Conservation (phyloP, 2,888 invertebrate species). For the Andrena haemorrhoa region DNA sequence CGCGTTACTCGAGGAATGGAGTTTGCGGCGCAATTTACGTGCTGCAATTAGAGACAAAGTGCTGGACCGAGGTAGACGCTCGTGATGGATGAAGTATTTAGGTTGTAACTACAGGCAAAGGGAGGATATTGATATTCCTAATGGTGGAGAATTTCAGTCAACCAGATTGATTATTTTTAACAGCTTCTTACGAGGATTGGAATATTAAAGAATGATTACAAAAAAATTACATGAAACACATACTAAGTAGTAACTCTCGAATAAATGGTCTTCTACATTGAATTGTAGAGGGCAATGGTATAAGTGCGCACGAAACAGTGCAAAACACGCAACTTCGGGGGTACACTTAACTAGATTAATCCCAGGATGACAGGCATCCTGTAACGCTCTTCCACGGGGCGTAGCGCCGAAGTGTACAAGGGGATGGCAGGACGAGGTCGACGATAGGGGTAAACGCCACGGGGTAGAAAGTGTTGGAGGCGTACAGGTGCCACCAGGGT, state of each 20-base stretch:
- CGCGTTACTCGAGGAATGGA: neutral
- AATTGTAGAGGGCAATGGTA: neutral
- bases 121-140: neutral
- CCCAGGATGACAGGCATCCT: slow-evolving; percentile 47
- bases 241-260: too few species aligned
- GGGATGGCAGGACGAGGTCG: slow-evolving; percentile 35
- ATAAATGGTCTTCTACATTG: neutral
- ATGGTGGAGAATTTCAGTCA: too few species aligned
- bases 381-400: slow-evolving; percentile 19
- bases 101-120: neutral
- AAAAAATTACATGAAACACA: too few species aligned
- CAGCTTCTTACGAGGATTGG: too few species aligned
- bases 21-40: neutral
- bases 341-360: slow-evolving; percentile 53
- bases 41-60: neutral
- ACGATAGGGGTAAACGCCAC: slow-evolving; percentile 74
- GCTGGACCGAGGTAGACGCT: neutral
- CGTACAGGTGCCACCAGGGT: slow-evolving; percentile 80
- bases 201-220: too few species aligned
- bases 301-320: slow-evolving; percentile 11
- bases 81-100: neutral
- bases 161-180: too few species aligned
- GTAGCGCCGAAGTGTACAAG: slow-evolving; percentile 41
- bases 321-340: slow-evolving; percentile 13
- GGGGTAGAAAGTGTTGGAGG: slow-evolving; percentile 73